Evolutionary conservation across 2,113 vertebrate genomes (phyloP).

Genomic region (Vulpes vulpes): DNA sequence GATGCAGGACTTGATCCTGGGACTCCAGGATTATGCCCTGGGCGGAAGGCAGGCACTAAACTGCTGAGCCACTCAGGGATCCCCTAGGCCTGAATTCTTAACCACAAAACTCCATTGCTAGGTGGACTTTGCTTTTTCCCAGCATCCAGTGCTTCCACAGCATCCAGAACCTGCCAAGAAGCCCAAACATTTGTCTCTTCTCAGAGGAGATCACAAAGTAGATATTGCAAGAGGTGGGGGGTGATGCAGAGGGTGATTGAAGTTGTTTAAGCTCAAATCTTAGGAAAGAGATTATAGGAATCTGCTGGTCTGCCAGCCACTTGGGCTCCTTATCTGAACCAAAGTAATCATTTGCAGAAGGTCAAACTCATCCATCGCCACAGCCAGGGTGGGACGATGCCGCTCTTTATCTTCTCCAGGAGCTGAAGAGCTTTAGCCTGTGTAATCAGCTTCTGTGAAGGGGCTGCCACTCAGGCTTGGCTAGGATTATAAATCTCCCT

Average conservation of each 20-base stretch:
- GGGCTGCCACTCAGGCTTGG: conserved; percentile 21
- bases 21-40: too few species aligned
- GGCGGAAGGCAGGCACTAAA: too few species aligned
- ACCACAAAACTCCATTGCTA: not conserved
- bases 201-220: conserved; percentile 42
- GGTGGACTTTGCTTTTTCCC: not conserved
- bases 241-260: not conserved
- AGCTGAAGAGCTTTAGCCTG: conserved; percentile 29
- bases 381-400: conserved; percentile 22
- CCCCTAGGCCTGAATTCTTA: not conserved
- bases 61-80: too few species aligned
- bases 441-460: conserved; percentile 51
- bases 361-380: not conserved
- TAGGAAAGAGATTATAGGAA: conserved; percentile 47
- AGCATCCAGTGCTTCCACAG: not conserved
- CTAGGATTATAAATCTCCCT: not conserved
- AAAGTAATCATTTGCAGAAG: conserved; percentile 50
- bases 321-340: conserved; percentile 49
- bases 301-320: not conserved
- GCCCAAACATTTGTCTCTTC: not conserved
- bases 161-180: not conserved
- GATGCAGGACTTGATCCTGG: too few species aligned
- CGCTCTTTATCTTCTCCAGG: conserved; percentile 57
- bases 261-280: conserved; percentile 56
- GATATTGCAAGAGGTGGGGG: not conserved